A percentile compares a stretch with the other conserved stretches of the same genome.
Evolutionary conservation across 1,140 invertebrate species (phyloP).

Genomic region (Drosophila pachea): DNA sequence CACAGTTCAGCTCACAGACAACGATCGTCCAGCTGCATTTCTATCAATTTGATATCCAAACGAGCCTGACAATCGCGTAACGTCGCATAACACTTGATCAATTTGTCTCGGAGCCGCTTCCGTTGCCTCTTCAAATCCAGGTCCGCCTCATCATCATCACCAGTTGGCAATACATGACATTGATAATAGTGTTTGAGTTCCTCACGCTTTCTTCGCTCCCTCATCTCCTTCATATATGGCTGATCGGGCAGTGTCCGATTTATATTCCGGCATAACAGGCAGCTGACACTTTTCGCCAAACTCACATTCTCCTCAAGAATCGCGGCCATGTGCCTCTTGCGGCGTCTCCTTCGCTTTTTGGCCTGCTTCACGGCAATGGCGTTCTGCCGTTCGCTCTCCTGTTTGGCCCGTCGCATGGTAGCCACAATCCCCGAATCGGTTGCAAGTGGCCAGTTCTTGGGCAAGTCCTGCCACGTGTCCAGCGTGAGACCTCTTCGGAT

Average conservation of each 20-base stretch:
- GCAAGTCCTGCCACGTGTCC: too few species aligned
- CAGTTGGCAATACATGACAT: neutral
- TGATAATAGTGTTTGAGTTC: constrained; percentile 27
- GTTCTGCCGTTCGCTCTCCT: too few species aligned
- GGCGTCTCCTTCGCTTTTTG: neutral
- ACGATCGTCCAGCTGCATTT: neutral
- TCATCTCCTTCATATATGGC: constrained; percentile 33
- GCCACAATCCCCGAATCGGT: too few species aligned
- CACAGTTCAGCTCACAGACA: constrained; percentile 7
- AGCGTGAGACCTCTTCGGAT: too few species aligned
- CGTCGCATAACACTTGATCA: constrained; percentile 6
- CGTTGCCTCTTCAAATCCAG: neutral
- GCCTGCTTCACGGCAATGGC: too few species aligned
- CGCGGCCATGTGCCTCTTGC: too few species aligned
- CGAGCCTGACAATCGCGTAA: constrained; percentile 19
- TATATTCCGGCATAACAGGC: constrained; percentile 17
- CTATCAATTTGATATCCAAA: constrained; percentile 11
- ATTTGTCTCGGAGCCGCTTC: neutral
- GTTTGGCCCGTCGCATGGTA: too few species aligned
- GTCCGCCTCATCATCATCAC: neutral
- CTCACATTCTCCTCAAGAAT: too few species aligned
- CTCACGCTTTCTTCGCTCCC: neutral
- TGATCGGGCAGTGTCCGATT: constrained; percentile 12
- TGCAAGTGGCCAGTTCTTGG: too few species aligned
- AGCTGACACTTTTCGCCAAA: constrained; percentile 1